These are phyloP conservation scores for Aphidius ervi DNA, from an alignment of 1,140 invertebrate genomes.

Conservation along the genomic window DNA sequence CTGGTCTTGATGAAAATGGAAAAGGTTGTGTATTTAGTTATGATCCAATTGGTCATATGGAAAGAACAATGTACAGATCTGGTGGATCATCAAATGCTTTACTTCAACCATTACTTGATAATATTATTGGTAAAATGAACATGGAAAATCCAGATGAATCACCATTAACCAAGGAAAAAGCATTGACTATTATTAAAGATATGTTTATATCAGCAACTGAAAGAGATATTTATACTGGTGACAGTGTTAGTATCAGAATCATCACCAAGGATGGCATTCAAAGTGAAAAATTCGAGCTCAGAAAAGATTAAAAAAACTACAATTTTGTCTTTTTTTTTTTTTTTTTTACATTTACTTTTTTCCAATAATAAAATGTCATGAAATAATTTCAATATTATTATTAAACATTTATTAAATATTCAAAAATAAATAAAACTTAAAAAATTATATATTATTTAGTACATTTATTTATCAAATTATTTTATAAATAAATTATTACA, in stretches of 20 bases:
- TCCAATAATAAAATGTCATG: neutral
- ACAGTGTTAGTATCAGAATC: conserved; percentile 82
- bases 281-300: conserved; percentile 64
- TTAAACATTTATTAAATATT: neutral
- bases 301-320: conserved; percentile 67
- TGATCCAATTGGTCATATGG: conserved; percentile 94
- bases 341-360: conserved; percentile 9
- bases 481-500: neutral
- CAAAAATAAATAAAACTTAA: conserved; percentile 1
- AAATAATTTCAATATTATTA: conserved; percentile 10
- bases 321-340: conserved; percentile 12
- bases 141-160: conserved; percentile 63
- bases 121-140: conserved; percentile 86
- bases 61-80: conserved; percentile 73
- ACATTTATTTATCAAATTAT: neutral
- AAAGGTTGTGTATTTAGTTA: conserved; percentile 93
- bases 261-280: conserved; percentile 86
- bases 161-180: conserved; percentile 72
- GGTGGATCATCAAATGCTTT: conserved; percentile 79
- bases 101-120: conserved; percentile 82
- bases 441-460: neutral
- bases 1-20: conserved; percentile 83
- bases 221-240: conserved; percentile 95
- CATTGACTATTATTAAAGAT: conserved; percentile 84
- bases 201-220: conserved; percentile 96